A percentile compares a stretch with the other conserved stretches of the same genome.
Conservation (phyloP, 2,888 invertebrate species). For the Sinopyrophorus schimmeli region DNA sequence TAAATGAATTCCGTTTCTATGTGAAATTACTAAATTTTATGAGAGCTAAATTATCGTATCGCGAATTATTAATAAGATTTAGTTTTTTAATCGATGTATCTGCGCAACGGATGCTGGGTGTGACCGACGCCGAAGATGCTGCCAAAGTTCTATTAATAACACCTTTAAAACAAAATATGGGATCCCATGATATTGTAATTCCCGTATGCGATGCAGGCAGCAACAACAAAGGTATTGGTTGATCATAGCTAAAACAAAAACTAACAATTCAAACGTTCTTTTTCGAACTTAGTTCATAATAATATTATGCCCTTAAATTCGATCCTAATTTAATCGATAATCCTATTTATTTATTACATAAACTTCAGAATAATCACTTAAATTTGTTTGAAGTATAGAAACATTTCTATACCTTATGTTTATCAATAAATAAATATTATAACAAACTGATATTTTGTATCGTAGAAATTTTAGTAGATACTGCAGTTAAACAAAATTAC, state of each 20-base stretch:
- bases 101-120: conserved; percentile 49
- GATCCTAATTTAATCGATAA: too few species aligned
- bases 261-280: too few species aligned
- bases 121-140: conserved; percentile 53
- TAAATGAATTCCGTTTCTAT: conserved; percentile 3
- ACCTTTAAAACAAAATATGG: conserved; percentile 63
- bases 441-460: too few species aligned
- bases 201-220: conserved; percentile 29
- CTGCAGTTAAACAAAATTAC: too few species aligned
- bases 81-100: conserved; percentile 36
- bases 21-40: neutral
- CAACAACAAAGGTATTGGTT: conserved; percentile 39
- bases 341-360: too few species aligned
- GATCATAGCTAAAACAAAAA: too few species aligned
- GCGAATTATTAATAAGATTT: conserved; percentile 2
- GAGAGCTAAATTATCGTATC: neutral
- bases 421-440: too few species aligned
- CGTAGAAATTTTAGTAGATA: too few species aligned
- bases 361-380: too few species aligned
- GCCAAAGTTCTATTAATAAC: conserved; percentile 63
- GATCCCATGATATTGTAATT: conserved; percentile 57
- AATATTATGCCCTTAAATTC: too few species aligned
- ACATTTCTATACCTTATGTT: too few species aligned
- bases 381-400: too few species aligned
- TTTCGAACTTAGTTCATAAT: conserved; percentile 1